These are phyloP conservation scores for Limenitis arthemis DNA, from an alignment of 2,888 invertebrate genomes.

Conservation along the genomic window DNA sequence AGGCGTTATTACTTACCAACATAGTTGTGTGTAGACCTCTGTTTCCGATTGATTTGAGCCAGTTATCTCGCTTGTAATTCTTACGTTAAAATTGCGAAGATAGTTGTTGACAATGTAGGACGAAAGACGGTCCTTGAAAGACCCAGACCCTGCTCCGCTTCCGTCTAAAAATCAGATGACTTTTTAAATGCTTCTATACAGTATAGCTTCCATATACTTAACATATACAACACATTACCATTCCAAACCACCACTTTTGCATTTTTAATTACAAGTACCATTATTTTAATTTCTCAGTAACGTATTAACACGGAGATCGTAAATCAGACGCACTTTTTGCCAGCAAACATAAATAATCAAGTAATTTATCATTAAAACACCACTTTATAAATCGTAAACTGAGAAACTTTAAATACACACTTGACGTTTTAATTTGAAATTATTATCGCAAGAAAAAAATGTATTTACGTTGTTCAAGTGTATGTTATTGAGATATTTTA, in stretches of 20 bases:
- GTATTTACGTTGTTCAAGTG: slow-evolving; percentile 6
- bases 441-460: slow-evolving; percentile 11
- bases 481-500: background rate
- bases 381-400: slow-evolving; percentile 24
- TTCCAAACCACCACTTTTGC: background rate
- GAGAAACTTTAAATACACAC: slow-evolving; percentile 19
- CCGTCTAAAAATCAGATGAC: no score
- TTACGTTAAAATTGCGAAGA: no score
- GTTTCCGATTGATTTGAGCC: no score
- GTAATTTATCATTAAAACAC: slow-evolving; percentile 22
- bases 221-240: no score
- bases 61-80: no score
- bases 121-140: no score
- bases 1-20: no score
- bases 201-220: no score
- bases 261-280: slow-evolving; percentile 1
- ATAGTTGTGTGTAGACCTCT: no score
- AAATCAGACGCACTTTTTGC: slow-evolving; percentile 14
- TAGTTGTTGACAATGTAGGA: no score
- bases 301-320: slow-evolving; percentile 7
- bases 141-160: no score
- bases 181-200: no score
- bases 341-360: slow-evolving; percentile 15
- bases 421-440: slow-evolving; percentile 23
- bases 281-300: slow-evolving; percentile 5